These are phyloP conservation scores for Lipotes vexillifer DNA, from an alignment of 2,113 vertebrate genomes.

Conservation along the genomic window DNA sequence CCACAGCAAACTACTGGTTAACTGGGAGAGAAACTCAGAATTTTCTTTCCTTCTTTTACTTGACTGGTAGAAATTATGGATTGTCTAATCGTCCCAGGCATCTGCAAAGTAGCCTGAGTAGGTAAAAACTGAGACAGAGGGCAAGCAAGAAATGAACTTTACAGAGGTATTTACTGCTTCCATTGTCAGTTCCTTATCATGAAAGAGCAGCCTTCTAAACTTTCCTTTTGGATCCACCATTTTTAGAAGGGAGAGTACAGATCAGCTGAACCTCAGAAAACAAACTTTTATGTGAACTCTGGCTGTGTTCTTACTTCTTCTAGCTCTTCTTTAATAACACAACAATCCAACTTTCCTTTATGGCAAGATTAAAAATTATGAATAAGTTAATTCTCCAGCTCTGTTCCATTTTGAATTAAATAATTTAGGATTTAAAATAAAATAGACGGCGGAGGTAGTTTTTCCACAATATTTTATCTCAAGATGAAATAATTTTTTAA, in stretches of 20 bases:
- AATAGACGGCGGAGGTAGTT: not conserved
- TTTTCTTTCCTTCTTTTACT: slow-evolving; percentile 54
- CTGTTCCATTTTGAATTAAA: slow-evolving; percentile 22
- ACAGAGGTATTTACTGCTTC: slow-evolving; percentile 20
- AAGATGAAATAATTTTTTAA: slow-evolving; percentile 39
- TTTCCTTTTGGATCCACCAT: not conserved
- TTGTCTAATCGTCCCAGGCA: slow-evolving; percentile 47
- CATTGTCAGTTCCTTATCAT: not conserved
- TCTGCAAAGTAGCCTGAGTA: slow-evolving; percentile 54
- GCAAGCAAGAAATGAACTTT: slow-evolving; percentile 26
- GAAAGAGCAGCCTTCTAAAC: not conserved
- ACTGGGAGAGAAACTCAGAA: slow-evolving; percentile 44
- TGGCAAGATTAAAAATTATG: not conserved
- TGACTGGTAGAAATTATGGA: slow-evolving; percentile 52
- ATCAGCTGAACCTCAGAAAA: not conserved
- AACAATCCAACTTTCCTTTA: slow-evolving; percentile 12
- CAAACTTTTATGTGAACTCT: not conserved
- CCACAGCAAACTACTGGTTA: slow-evolving; percentile 57
- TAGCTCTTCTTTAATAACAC: not conserved
- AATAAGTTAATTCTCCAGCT: not conserved
- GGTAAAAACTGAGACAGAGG: slow-evolving; percentile 53
- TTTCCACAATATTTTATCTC: slow-evolving; percentile 34
- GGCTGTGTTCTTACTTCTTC: slow-evolving; percentile 2
- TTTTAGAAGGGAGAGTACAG: not conserved
- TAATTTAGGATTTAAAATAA: slow-evolving; percentile 22